Conservation (phyloP, 1,140 invertebrate species). For the Leptopilina clavipes region DNA sequence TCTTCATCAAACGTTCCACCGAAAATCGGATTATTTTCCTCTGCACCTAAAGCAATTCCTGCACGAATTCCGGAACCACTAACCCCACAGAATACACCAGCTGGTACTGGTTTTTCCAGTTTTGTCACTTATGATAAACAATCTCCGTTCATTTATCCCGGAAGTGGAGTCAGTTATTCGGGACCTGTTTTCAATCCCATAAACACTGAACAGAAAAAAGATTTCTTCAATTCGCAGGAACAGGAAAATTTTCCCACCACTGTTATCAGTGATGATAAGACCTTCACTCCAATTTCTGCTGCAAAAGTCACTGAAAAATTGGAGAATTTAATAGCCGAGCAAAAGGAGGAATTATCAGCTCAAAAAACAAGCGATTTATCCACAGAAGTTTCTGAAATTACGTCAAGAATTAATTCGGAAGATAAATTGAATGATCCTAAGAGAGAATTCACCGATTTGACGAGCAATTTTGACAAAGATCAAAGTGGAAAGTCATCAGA, state of each 20-base stretch:
- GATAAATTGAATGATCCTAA: background rate
- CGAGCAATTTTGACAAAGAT: background rate
- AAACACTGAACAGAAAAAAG: background rate
- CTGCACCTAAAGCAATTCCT: slow-evolving; percentile 60
- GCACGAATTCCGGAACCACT: slow-evolving; percentile 56
- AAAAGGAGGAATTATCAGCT: slow-evolving; percentile 50
- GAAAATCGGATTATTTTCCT: slow-evolving; percentile 41
- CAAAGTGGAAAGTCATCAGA: slow-evolving; percentile 36
- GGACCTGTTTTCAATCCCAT: slow-evolving; percentile 44
- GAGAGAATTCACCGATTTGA: background rate
- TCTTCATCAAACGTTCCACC: slow-evolving; percentile 25
- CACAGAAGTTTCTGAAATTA: slow-evolving; percentile 42
- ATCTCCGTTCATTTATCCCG: slow-evolving; percentile 18
- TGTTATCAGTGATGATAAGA: slow-evolving; percentile 43
- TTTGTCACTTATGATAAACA: slow-evolving; percentile 44
- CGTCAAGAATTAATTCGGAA: slow-evolving; percentile 34
- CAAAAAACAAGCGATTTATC: slow-evolving; percentile 39
- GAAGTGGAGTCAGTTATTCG: slow-evolving; percentile 30
- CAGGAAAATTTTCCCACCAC: slow-evolving; percentile 6
- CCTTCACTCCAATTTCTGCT: slow-evolving; percentile 64
- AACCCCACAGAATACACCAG: slow-evolving; percentile 70
- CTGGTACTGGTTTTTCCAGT: slow-evolving; percentile 58
- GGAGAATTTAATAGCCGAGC: slow-evolving; percentile 65
- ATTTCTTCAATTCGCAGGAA: slow-evolving; percentile 10
- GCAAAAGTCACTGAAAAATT: slow-evolving; percentile 68